Percentiles rank a stretch among this genome's conserved stretches.
Evolutionary conservation across 2,797 vertebrate species (phyloP).

Genomic region (Pipistrellus nathusii): DNA sequence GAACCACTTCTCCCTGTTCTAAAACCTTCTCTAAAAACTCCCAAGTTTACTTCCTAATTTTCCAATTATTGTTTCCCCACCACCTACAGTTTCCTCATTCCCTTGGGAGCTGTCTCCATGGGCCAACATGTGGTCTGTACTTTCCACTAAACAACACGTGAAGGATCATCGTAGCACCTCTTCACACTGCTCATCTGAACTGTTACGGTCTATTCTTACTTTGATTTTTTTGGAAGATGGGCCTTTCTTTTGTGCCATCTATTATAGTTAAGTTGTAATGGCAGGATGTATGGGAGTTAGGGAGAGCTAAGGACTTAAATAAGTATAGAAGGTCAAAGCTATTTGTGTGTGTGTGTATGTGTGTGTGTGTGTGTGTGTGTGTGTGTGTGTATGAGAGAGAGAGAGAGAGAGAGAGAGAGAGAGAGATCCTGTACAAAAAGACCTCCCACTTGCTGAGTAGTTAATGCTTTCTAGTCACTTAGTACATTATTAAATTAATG

Average conservation of each 20-base stretch:
- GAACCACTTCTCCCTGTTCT: background rate
- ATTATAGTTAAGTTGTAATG: background rate
- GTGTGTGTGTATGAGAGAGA: too few relatives aligned
- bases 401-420: background rate
- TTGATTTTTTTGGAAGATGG: background rate
- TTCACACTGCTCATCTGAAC: background rate
- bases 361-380: too few relatives aligned
- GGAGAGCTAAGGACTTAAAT: background rate
- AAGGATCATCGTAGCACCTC: background rate
- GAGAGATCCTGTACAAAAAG: background rate
- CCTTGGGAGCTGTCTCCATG: background rate
- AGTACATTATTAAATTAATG: background rate
- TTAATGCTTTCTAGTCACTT: background rate
- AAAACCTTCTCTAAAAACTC: constrained; percentile 20
- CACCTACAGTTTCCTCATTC: background rate
- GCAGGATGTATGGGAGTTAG: background rate
- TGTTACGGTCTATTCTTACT: background rate
- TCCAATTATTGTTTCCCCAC: background rate
- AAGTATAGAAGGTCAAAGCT: background rate
- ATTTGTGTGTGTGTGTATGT: too few relatives aligned
- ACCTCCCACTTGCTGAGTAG: background rate
- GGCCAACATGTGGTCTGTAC: background rate
- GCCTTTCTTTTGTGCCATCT: background rate
- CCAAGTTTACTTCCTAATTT: background rate
- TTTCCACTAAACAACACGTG: background rate